A percentile compares a stretch with the other conserved stretches of the same genome.
Evolutionary conservation across 2,888 invertebrate genomes (phyloP).

Genomic region (Drosophila picticornis): DNA sequence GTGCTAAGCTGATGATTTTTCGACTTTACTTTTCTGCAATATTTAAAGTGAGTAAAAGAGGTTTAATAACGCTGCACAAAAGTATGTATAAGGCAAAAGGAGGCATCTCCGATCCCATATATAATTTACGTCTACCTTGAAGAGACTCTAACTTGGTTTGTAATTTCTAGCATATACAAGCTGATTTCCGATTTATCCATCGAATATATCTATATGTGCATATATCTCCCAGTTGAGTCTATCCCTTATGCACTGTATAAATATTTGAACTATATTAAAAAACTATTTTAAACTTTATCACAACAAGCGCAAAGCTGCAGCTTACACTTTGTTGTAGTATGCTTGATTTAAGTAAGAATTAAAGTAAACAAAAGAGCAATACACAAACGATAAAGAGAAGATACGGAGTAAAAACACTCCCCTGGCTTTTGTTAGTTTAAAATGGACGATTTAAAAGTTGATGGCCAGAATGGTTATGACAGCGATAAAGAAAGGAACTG

Average conservation of each 20-base stretch:
- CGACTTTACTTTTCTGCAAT: background rate
- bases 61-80: background rate
- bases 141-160: background rate
- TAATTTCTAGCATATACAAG: background rate
- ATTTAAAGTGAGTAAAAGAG: background rate
- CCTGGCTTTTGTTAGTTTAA: slow-evolving; percentile 8
- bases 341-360: slow-evolving; percentile 20
- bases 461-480: slow-evolving; percentile 1
- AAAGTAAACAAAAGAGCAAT: slow-evolving; percentile 8
- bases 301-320: slow-evolving; percentile 14
- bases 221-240: background rate
- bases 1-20: background rate
- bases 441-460: slow-evolving; percentile 1
- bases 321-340: slow-evolving; percentile 22
- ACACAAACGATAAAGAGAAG: background rate
- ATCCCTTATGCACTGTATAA: background rate
- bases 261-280: slow-evolving; percentile 4
- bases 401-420: background rate
- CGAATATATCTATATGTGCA: background rate
- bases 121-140: background rate
- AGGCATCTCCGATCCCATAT: background rate
- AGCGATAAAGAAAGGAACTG: background rate
- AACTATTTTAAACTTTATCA: slow-evolving; percentile 10
- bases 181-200: background rate
- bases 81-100: background rate